phyloP scores from a whole-genome alignment of 2,113 vertebrate genomes.

The Ammodytes dubius region DNA sequence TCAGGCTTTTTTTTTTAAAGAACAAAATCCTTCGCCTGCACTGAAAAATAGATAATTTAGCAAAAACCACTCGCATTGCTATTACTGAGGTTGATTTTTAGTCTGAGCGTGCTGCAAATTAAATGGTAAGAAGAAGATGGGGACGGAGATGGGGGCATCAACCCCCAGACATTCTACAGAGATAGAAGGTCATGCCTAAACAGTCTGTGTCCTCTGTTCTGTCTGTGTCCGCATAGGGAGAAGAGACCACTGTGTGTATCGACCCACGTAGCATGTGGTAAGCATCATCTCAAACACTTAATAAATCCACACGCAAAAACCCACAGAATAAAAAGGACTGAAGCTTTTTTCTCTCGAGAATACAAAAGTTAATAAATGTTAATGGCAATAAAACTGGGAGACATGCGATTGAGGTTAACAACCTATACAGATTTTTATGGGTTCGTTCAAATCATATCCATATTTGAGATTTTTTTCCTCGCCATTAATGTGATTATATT shows the following conservation, averaged over 20 bases:
- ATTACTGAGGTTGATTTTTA: slow-evolving; percentile 44
- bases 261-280: slow-evolving; percentile 30
- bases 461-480: slow-evolving; percentile 18
- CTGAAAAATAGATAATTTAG: slow-evolving; percentile 41
- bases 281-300: slow-evolving; percentile 34
- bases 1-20: not conserved
- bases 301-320: slow-evolving; percentile 46
- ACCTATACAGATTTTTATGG: not conserved
- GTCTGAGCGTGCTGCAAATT: slow-evolving; percentile 48
- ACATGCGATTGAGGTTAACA: slow-evolving; percentile 13
- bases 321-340: slow-evolving; percentile 1
- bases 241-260: slow-evolving; percentile 29
- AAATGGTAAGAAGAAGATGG: slow-evolving; percentile 31
- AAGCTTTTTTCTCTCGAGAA: slow-evolving; percentile 27
- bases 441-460: slow-evolving; percentile 10
- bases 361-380: slow-evolving; percentile 16
- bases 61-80: slow-evolving; percentile 38
- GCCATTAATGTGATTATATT: slow-evolving; percentile 27
- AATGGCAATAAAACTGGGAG: slow-evolving; percentile 18
- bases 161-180: slow-evolving; percentile 44
- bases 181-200: slow-evolving; percentile 72
- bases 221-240: slow-evolving; percentile 41
- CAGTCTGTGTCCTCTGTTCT: slow-evolving; percentile 64
- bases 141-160: slow-evolving; percentile 49
- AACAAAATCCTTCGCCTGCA: slow-evolving; percentile 22